Percentiles rank a stretch among this genome's conserved stretches.
Conservation (phyloP, 2,888 invertebrate genomes). For the Limnephilus auricula region DNA sequence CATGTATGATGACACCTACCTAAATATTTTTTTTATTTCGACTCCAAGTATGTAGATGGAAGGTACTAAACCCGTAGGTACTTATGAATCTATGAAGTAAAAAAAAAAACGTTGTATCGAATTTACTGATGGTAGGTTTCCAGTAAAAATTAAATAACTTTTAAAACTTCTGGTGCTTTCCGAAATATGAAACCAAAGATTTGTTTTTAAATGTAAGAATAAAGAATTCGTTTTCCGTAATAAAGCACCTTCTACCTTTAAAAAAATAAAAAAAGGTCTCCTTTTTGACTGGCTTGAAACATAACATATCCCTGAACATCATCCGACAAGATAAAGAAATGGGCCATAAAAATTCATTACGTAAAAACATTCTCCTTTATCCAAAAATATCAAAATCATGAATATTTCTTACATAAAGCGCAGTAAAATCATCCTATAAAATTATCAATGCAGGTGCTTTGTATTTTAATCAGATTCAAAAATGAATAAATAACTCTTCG, state of each 20-base stretch:
- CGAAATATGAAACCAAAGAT: no score
- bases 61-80: no score
- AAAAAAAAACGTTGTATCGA: no score
- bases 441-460: slow-evolving; percentile 14
- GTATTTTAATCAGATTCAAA: background rate
- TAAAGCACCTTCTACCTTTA: background rate
- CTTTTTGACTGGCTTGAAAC: background rate
- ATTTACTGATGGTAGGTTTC: no score
- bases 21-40: no score
- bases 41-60: no score
- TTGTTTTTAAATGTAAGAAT: no score
- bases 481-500: background rate
- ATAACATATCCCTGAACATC: background rate
- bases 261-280: background rate
- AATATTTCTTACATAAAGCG: background rate
- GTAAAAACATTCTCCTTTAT: slow-evolving; percentile 2
- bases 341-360: background rate
- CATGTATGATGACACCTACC: no score
- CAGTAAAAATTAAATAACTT: no score
- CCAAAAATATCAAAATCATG: background rate
- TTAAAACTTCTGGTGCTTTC: no score
- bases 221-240: no score
- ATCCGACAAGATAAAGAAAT: background rate
- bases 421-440: background rate
- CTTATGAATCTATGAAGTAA: no score